Conservation (phyloP, 2,888 invertebrate genomes). For the Keiferia lycopersicella region DNA sequence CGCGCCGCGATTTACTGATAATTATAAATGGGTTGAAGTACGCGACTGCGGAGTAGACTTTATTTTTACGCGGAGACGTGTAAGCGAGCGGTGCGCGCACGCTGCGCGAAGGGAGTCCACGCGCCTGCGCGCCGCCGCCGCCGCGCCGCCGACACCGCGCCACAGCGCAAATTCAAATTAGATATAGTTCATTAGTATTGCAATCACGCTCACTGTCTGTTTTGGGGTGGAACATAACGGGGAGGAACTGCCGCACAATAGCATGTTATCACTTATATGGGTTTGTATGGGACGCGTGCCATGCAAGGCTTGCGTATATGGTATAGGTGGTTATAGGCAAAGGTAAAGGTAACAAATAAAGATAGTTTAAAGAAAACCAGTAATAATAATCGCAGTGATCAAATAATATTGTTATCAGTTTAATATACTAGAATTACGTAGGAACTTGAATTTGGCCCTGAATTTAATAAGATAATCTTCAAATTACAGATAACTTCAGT, state of each 20-base stretch:
- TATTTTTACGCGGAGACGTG: constrained; percentile 80
- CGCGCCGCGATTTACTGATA: constrained; percentile 79
- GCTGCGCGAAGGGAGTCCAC: constrained; percentile 62
- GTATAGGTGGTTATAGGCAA: background rate
- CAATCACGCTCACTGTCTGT: constrained; percentile 63
- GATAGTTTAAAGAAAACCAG: too few species aligned
- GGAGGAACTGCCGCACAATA: constrained; percentile 63
- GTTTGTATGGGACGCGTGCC: constrained; percentile 37
- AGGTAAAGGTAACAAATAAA: background rate
- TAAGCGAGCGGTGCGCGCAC: constrained; percentile 71
- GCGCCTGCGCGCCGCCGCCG: constrained; percentile 38
- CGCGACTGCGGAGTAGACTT: constrained; percentile 76
- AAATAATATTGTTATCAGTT: too few species aligned
- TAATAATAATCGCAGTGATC: too few species aligned
- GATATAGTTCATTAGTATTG: constrained; percentile 74
- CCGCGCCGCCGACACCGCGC: constrained; percentile 43
- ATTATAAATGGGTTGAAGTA: constrained; percentile 79
- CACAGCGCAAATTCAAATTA: constrained; percentile 58
- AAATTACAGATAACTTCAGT: constrained; percentile 6
- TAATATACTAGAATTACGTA: background rate
- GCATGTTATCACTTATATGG: constrained; percentile 55
- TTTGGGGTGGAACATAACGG: constrained; percentile 70
- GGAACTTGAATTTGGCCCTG: background rate
- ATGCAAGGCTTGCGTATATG: constrained; percentile 2
- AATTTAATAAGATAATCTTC: constrained; percentile 20